Base-by-base conservation (phyloP, 1,140 invertebrate species). In the Scaptomyza montana region DNA sequence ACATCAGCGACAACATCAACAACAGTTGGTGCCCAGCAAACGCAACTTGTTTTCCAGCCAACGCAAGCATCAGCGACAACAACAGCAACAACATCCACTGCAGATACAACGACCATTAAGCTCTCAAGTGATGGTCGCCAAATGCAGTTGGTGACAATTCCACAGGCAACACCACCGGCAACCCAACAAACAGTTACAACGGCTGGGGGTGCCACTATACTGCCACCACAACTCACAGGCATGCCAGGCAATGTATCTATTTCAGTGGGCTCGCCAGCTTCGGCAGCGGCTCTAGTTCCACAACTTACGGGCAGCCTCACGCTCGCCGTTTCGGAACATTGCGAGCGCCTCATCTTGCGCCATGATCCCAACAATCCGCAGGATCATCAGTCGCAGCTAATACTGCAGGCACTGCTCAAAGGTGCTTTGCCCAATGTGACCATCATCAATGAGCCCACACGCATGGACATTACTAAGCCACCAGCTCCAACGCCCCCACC, bases 281-380 rank as follows among this genome's bases (percentile, higher is more conserved):
- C 91, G 5, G 89, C 89, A 16, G 74, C 89, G 0, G 80, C 89
- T 0, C 54, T 91, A 41, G 82, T 92, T 43, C 90, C 91, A 0
- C 91, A 92, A 60, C 66, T 92, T 0, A 92, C 91, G 2, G 91
- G 91, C 3, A 92, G 87, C 53, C 65, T 92, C 0, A 92, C 87
- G 3, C 64, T 92, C 28, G 80, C 91, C 16, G 89, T 92, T 4
- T 89, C 90, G 1, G 91, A 92, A 56, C 91, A 92, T 21, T 90
- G 91, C 45, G 91, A 91, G 28, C 80, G 91, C 4, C 49, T 92
- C 21, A 90, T 92, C 5, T 47, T 92, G 43, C 78, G 87, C 0
- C 91, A 92, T 57, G 90, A 92, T 78, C 89, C 91, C 7, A 92
- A 91, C 70, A 77, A 79, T 51, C 90, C 89, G 5, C 91, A 92